Conservation (phyloP, 1,140 invertebrate genomes). For the Anadara kagoshimensis region DNA sequence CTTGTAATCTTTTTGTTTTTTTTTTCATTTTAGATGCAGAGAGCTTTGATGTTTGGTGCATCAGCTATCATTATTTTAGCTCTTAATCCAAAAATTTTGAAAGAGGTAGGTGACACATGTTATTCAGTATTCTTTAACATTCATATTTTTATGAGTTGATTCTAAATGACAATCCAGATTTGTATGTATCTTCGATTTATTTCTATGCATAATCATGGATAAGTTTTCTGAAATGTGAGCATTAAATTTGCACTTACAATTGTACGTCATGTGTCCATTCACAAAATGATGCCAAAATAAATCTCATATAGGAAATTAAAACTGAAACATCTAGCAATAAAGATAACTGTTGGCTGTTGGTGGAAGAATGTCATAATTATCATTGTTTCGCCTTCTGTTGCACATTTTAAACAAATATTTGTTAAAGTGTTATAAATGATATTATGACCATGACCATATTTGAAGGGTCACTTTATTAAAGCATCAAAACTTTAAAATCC, state of each 20-base stretch:
- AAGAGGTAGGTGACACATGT: constrained; percentile 54
- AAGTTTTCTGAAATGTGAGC: neutral
- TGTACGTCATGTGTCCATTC: neutral
- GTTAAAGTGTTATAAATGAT: too few species aligned
- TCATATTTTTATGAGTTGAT: neutral
- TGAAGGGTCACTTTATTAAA: too few species aligned
- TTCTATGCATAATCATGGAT: neutral
- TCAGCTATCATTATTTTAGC: constrained; percentile 69
- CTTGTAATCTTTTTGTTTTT: too few species aligned
- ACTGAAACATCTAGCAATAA: neutral
- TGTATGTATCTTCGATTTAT: neutral
- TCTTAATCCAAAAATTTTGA: constrained; percentile 65
- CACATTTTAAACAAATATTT: too few species aligned
- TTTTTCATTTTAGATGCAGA: constrained; percentile 61
- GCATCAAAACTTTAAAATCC: too few species aligned
- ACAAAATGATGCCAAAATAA: neutral
- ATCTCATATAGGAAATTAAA: neutral
- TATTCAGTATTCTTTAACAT: neutral
- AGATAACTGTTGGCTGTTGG: too few species aligned
- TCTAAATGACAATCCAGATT: neutral
- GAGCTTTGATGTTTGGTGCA: constrained; percentile 69
- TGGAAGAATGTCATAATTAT: too few species aligned
- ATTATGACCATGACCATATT: too few species aligned
- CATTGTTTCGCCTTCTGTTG: too few species aligned
- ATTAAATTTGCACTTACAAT: too few species aligned